phyloP scores from a whole-genome alignment of 2,888 invertebrate species.

The Camponotus fellah region DNA sequence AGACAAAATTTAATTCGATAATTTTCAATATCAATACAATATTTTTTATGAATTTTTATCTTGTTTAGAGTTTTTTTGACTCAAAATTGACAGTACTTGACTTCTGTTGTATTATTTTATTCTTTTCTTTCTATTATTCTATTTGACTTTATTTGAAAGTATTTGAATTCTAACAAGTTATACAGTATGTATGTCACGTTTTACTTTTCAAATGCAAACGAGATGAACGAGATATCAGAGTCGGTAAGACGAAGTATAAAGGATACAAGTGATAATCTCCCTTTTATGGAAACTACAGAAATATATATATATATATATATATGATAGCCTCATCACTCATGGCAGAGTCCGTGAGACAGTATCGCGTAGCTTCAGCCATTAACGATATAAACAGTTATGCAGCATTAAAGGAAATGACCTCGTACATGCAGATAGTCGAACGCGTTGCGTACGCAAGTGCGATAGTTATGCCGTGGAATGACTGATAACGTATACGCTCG shows the following conservation, averaged over 20 bases:
- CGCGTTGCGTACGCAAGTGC: slow-evolving; percentile 34
- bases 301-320: not conserved
- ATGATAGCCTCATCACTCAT: slow-evolving; percentile 32
- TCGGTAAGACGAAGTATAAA: not conserved
- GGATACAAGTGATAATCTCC: slow-evolving; percentile 29
- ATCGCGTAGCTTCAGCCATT: slow-evolving; percentile 29
- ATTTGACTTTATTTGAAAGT: not conserved
- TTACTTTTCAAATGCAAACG: slow-evolving; percentile 15
- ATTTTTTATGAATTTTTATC: too few relatives aligned
- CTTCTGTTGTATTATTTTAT: too few relatives aligned
- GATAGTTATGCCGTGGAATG: slow-evolving; percentile 51
- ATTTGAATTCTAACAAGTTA: not conserved
- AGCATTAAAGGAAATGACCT: slow-evolving; percentile 44
- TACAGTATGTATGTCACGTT: not conserved
- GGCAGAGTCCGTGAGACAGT: slow-evolving; percentile 26
- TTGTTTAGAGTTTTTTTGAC: too few relatives aligned
- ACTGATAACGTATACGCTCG: slow-evolving; percentile 59
- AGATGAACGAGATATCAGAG: slow-evolving; percentile 24
- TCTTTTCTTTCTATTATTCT: too few relatives aligned
- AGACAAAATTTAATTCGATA: too few relatives aligned
- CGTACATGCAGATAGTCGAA: slow-evolving; percentile 18
- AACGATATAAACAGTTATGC: slow-evolving; percentile 56
- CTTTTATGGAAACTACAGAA: not conserved
- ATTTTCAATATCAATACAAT: too few relatives aligned
- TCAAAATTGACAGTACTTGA: too few relatives aligned